Evolutionary conservation across 2,888 invertebrate species (phyloP).

Genomic region (Eupelmus urozonus): DNA sequence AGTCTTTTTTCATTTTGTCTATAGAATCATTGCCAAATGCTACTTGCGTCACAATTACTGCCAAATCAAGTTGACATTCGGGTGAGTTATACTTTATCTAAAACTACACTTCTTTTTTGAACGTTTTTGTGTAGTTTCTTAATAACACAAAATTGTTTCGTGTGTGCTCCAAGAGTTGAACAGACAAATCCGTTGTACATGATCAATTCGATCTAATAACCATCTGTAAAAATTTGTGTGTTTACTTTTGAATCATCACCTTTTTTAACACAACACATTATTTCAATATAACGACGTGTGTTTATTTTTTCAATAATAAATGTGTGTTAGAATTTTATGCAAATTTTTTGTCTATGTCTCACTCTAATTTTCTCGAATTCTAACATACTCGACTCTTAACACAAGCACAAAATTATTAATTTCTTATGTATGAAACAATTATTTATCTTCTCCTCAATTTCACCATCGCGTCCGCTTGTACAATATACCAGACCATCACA

Average conservation of each 20-base stretch:
- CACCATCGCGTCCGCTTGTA: constrained; percentile 42
- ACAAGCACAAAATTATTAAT: neutral
- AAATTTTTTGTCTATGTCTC: constrained; percentile 16
- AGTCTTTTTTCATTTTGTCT: constrained; percentile 57
- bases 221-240: too few relatives aligned
- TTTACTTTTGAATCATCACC: constrained; percentile 20
- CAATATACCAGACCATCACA: constrained; percentile 32
- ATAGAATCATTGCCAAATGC: constrained; percentile 61
- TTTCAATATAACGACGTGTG: neutral
- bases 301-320: neutral
- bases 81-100: constrained; percentile 60
- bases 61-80: constrained; percentile 60
- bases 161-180: too few relatives aligned
- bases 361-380: neutral
- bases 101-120: constrained; percentile 36
- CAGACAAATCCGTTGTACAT: too few relatives aligned
- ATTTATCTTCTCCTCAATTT: constrained; percentile 15
- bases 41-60: constrained; percentile 60
- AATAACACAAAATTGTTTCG: neutral
- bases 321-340: neutral
- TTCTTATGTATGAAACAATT: neutral
- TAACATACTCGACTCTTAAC: neutral
- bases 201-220: too few relatives aligned
- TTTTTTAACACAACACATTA: constrained; percentile 19
- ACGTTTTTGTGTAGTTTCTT: too few relatives aligned